These are phyloP conservation scores for Campoletis raptor DNA, from an alignment of 2,888 invertebrate species.

Conservation along the genomic window DNA sequence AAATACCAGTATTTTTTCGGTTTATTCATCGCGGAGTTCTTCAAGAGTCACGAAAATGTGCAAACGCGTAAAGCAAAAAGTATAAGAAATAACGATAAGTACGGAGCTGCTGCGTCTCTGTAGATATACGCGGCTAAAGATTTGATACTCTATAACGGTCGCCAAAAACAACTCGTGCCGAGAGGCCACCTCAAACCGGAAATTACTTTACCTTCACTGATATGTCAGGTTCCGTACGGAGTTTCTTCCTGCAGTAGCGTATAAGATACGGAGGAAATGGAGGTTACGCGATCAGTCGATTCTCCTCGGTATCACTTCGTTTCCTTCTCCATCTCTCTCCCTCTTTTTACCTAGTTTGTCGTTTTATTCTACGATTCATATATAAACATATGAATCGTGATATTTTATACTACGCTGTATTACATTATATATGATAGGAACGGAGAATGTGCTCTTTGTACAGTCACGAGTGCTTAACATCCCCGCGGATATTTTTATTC, in stretches of 20 bases:
- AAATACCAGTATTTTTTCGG: too few relatives aligned
- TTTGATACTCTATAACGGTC: background rate
- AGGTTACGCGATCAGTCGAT: conserved; percentile 18
- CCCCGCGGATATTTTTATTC: conserved; percentile 70
- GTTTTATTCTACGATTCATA: background rate
- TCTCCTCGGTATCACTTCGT: background rate
- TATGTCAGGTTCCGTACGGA: conserved; percentile 51
- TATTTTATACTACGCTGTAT: conserved; percentile 1
- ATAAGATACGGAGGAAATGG: too few relatives aligned
- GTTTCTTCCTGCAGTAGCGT: too few relatives aligned
- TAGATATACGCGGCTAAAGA: background rate
- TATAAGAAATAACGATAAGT: background rate
- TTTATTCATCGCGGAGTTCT: too few relatives aligned
- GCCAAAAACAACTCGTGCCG: background rate
- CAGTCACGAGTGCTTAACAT: conserved; percentile 55
- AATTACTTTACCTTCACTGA: conserved; percentile 56
- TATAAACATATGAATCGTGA: background rate
- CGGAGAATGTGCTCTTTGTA: conserved; percentile 6
- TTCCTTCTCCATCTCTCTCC: background rate
- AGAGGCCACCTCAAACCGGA: conserved; percentile 45
- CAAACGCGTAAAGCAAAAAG: too few relatives aligned
- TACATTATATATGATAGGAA: conserved; percentile 10
- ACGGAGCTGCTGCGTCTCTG: too few relatives aligned
- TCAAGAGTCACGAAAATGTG: too few relatives aligned
- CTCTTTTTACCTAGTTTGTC: too few relatives aligned